A percentile compares a stretch with the other conserved stretches of the same genome.
These are phyloP conservation scores for Alethe castanea DNA, from an alignment of 2,113 vertebrate species.

Conservation along the genomic window DNA sequence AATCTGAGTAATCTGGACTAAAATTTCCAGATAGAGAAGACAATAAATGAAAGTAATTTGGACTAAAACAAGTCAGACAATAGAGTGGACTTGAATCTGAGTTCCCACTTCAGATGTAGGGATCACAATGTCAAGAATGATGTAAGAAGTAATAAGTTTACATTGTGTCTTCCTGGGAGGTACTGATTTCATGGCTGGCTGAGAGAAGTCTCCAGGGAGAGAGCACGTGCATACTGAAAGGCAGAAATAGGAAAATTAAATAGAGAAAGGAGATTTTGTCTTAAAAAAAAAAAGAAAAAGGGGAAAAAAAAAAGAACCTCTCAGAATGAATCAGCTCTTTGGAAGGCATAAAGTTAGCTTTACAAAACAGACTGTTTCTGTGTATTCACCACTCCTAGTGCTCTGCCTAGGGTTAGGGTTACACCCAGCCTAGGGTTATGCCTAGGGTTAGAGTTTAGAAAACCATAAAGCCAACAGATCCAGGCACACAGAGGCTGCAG, in stretches of 20 bases:
- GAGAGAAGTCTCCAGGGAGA: neutral
- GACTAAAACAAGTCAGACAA: neutral
- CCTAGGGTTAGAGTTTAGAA: too few species aligned
- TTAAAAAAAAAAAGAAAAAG: neutral
- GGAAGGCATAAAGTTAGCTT: neutral
- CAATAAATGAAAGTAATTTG: neutral
- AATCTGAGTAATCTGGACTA: neutral
- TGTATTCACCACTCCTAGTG: neutral
- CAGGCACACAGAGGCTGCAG: too few species aligned
- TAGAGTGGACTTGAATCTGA: neutral
- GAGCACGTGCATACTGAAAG: neutral
- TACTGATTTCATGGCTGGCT: neutral
- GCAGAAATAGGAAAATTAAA: neutral
- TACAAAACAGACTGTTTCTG: conserved; percentile 10
- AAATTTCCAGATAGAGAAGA: neutral
- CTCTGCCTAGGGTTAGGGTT: too few species aligned
- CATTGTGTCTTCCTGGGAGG: neutral
- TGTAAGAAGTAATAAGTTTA: neutral
- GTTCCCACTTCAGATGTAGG: neutral
- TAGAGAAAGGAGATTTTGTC: neutral
- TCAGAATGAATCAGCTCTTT: conserved; percentile 13
- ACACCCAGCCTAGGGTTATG: too few species aligned
- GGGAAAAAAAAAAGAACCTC: neutral
- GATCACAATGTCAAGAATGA: neutral
- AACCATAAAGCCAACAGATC: too few species aligned